These are phyloP conservation scores for Botia kubotai DNA, from an alignment of 2,797 vertebrate species.

Conservation along the genomic window DNA sequence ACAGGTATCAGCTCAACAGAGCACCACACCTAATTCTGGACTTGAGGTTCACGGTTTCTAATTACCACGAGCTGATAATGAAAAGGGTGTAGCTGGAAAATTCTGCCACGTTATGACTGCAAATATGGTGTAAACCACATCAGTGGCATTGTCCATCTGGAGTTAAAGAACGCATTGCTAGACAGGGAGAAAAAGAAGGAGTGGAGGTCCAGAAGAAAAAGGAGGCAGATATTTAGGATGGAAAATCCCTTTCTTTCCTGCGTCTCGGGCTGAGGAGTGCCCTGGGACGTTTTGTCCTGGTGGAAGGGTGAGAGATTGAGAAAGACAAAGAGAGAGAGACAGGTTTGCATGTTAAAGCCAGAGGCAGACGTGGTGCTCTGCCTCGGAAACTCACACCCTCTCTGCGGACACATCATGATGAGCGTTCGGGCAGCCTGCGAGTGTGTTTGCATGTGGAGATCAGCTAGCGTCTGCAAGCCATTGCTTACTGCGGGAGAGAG, in stretches of 20 bases:
- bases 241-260: constrained; percentile 68
- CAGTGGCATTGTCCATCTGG: constrained; percentile 10
- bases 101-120: neutral
- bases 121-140: constrained; percentile 27
- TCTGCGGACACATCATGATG: constrained; percentile 38
- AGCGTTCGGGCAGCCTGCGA: constrained; percentile 60
- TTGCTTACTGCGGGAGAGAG: constrained; percentile 51
- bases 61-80: neutral
- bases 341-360: constrained; percentile 54
- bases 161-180: constrained; percentile 38
- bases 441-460: constrained; percentile 56
- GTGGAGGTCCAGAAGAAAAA: constrained; percentile 42
- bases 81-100: neutral
- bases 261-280: constrained; percentile 63
- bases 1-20: neutral
- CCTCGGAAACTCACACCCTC: constrained; percentile 39
- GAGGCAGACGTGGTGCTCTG: constrained; percentile 42
- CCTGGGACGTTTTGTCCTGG: constrained; percentile 56
- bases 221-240: constrained; percentile 70
- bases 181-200: constrained; percentile 42
- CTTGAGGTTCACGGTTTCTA: neutral
- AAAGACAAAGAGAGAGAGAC: constrained; percentile 35
- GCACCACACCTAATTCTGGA: no score
- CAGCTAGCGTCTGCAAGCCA: constrained; percentile 50
- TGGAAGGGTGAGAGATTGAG: constrained; percentile 53